Conservation (phyloP, 2,888 invertebrate species). For the Reticulitermes lucifugus region DNA sequence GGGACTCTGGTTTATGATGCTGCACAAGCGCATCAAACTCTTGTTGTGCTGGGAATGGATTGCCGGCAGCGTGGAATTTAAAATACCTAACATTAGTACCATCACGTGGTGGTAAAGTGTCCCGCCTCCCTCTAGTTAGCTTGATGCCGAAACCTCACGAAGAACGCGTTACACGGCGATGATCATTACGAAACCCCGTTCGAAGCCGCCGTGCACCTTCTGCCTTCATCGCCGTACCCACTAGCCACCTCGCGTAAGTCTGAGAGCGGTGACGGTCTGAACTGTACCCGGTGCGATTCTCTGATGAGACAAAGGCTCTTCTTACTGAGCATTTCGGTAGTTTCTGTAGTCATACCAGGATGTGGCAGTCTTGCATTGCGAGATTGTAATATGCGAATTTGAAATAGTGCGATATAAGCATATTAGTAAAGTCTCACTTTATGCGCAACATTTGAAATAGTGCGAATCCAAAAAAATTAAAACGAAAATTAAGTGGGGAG, state of each 20-base stretch:
- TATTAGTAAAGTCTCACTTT: too few relatives aligned
- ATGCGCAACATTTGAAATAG: too few relatives aligned
- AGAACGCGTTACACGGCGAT: constrained; percentile 12
- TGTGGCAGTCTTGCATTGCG: too few relatives aligned
- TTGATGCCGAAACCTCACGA: constrained; percentile 32
- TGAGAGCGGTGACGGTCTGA: too few relatives aligned
- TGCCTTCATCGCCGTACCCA: background rate
- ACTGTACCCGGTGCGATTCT: too few relatives aligned
- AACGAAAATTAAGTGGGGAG: too few relatives aligned
- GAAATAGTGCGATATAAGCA: too few relatives aligned
- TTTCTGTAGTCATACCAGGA: background rate
- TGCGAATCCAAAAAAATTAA: too few relatives aligned
- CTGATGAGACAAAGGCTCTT: background rate
- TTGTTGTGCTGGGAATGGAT: background rate
- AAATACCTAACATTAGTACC: constrained; percentile 26
- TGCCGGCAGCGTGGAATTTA: constrained; percentile 9
- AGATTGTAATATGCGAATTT: too few relatives aligned
- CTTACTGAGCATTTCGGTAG: background rate
- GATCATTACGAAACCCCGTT: background rate
- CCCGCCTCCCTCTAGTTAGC: constrained; percentile 33
- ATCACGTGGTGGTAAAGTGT: constrained; percentile 8
- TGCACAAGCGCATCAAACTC: background rate
- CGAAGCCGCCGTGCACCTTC: background rate
- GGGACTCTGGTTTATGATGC: background rate
- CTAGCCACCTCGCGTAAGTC: too few relatives aligned